Conservation (phyloP, 37 sponge, comb jelly and placozoan species). For the Spongilla lacustris region DNA sequence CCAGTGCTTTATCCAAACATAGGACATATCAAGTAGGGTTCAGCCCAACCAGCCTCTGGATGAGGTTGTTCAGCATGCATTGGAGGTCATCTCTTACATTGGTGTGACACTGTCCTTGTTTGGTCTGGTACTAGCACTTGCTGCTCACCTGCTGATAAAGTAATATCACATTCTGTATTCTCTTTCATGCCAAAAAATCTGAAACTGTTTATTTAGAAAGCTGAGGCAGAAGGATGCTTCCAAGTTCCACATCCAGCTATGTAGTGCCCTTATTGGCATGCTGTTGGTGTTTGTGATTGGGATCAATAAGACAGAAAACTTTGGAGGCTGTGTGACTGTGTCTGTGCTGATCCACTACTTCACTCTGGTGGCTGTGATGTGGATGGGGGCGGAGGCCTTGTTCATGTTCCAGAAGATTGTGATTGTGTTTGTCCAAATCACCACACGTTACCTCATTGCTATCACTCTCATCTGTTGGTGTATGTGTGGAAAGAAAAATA, state of each 20-base stretch:
- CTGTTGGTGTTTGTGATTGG: slow-evolving; percentile 60
- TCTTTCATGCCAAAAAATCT: too few relatives aligned
- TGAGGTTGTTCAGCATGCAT: background rate
- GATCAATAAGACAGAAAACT: slow-evolving; percentile 27
- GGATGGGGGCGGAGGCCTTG: slow-evolving; percentile 66
- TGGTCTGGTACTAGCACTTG: slow-evolving; percentile 32
- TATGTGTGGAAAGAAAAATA: slow-evolving; percentile 28
- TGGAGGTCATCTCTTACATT: slow-evolving; percentile 35
- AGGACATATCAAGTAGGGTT: background rate
- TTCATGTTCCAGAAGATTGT: slow-evolving; percentile 58
- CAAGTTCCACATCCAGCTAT: slow-evolving; percentile 56
- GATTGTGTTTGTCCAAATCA: slow-evolving; percentile 51
- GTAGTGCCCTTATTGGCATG: slow-evolving; percentile 35
- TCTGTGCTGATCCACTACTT: slow-evolving; percentile 62
- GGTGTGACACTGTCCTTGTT: slow-evolving; percentile 32
- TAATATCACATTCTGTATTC: background rate
- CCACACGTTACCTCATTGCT: slow-evolving; percentile 23
- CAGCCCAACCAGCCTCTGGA: too few relatives aligned
- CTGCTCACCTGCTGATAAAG: slow-evolving; percentile 44
- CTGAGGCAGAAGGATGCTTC: slow-evolving; percentile 19
- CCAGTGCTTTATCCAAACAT: background rate
- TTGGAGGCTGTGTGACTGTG: slow-evolving; percentile 47
- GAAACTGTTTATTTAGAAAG: slow-evolving; percentile 24
- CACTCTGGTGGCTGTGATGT: slow-evolving; percentile 48
- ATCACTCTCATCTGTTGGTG: slow-evolving; percentile 46